phyloP scores from a whole-genome alignment of 2,797 vertebrate genomes.

The Propithecus perrieri region DNA sequence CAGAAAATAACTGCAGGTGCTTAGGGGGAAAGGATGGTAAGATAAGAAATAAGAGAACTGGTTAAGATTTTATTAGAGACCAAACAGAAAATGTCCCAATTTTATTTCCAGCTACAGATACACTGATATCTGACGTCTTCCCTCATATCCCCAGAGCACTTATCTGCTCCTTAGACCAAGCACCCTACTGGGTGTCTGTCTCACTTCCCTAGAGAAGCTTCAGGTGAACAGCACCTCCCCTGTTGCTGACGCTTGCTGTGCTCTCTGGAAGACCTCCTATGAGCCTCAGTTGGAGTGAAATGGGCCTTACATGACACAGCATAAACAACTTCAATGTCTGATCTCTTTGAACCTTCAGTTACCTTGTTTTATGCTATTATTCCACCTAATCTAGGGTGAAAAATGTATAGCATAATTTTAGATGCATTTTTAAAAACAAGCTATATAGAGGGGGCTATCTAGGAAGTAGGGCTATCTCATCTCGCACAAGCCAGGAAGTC shows the following conservation, averaged over 20 bases:
- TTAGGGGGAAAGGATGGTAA: not conserved
- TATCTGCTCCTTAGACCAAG: not conserved
- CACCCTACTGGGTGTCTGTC: not conserved
- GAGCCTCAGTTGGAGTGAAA: not conserved
- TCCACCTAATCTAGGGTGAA: not conserved
- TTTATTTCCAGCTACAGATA: not conserved
- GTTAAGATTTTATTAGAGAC: not conserved
- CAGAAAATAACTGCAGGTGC: not conserved
- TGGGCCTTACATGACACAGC: not conserved
- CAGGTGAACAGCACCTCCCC: not conserved
- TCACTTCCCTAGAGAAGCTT: not conserved
- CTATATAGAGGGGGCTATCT: not conserved
- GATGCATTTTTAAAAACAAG: not conserved
- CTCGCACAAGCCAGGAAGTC: not conserved
- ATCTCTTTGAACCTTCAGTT: not conserved
- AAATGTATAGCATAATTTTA: not conserved
- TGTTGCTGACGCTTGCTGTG: not conserved
- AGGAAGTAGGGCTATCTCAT: not conserved
- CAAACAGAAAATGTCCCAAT: not conserved
- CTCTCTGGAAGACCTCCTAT: not conserved
- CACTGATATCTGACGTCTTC: not conserved
- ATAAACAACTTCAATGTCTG: not conserved
- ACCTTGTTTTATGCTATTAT: not conserved
- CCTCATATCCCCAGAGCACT: too few species aligned
- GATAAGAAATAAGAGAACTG: not conserved